Percentiles rank a stretch among this genome's conserved stretches.
Conservation (phyloP, 2,797 vertebrate genomes). For the Clarias pachynema region DNA sequence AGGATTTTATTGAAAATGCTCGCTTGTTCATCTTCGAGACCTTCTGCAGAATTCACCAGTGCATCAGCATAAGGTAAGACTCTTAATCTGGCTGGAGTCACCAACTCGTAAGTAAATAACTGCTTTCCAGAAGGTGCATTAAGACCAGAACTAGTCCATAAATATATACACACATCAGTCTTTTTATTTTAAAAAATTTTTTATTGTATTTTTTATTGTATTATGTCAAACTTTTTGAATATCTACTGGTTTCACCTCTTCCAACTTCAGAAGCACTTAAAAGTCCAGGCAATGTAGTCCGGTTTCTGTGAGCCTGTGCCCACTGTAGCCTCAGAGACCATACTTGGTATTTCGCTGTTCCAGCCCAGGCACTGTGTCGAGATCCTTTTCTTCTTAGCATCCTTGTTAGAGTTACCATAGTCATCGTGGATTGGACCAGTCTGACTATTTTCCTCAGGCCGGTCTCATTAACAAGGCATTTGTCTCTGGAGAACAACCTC, state of each 20-base stretch:
- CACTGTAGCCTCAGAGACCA: not conserved
- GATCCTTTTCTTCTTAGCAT: not conserved
- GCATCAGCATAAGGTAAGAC: slow-evolving; percentile 94
- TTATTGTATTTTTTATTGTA: no score
- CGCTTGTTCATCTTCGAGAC: slow-evolving; percentile 98
- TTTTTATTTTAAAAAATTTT: not conserved
- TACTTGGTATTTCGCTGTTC: not conserved
- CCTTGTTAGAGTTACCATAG: no score
- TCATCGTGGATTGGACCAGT: not conserved
- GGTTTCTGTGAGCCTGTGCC: not conserved
- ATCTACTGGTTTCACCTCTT: not conserved
- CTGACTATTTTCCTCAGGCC: not conserved
- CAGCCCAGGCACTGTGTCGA: not conserved
- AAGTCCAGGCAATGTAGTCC: not conserved
- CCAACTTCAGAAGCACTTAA: not conserved
- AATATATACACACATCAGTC: not conserved
- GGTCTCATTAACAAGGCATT: not conserved
- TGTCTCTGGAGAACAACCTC: not conserved
- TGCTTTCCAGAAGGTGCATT: not conserved
- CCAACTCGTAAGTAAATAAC: not conserved
- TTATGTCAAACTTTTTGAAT: not conserved
- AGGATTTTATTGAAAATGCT: slow-evolving; percentile 98
- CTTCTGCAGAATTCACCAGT: slow-evolving; percentile 97
- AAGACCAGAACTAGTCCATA: not conserved
- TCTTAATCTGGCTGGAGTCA: not conserved